Conservation (phyloP, 1,140 invertebrate genomes). For the Sycophila sp. region DNA sequence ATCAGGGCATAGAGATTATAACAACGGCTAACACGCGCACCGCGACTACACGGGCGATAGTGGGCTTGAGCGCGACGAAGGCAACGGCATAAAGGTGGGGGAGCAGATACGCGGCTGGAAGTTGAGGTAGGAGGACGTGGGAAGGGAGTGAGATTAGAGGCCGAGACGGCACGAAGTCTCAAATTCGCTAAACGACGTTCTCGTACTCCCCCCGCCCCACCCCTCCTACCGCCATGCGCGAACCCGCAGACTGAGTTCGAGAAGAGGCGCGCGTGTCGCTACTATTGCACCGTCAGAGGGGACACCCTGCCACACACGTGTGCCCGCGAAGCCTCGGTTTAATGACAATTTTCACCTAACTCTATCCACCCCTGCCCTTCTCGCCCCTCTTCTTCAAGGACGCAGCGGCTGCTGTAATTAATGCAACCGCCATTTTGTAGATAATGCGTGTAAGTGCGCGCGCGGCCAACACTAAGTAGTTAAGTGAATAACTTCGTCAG, state of each 20-base stretch:
- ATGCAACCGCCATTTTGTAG: constrained; percentile 6
- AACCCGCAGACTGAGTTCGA: not conserved
- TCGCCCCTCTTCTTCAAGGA: not conserved
- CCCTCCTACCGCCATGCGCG: too few relatives aligned
- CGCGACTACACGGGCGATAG: not conserved
- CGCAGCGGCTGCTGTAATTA: constrained; percentile 12
- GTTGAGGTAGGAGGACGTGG: not conserved
- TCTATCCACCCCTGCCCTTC: not conserved
- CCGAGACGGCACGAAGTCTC: not conserved
- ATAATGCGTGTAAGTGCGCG: constrained; percentile 17
- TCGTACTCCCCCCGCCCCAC: too few relatives aligned
- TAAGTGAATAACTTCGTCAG: constrained; percentile 35
- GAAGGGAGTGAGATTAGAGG: not conserved
- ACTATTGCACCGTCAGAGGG: constrained; percentile 15
- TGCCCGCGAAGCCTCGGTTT: not conserved
- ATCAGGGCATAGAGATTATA: too few relatives aligned
- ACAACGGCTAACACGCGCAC: too few relatives aligned
- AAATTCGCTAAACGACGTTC: constrained; percentile 11
- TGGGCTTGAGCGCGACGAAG: not conserved
- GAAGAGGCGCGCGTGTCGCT: not conserved
- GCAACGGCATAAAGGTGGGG: not conserved
- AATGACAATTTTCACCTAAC: constrained; percentile 21
- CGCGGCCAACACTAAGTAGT: constrained; percentile 1
- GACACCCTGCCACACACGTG: too few relatives aligned
- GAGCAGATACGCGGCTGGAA: not conserved